These are phyloP conservation scores for Vollenhovia emeryi DNA, from an alignment of 1,140 invertebrate genomes.

Conservation along the genomic window DNA sequence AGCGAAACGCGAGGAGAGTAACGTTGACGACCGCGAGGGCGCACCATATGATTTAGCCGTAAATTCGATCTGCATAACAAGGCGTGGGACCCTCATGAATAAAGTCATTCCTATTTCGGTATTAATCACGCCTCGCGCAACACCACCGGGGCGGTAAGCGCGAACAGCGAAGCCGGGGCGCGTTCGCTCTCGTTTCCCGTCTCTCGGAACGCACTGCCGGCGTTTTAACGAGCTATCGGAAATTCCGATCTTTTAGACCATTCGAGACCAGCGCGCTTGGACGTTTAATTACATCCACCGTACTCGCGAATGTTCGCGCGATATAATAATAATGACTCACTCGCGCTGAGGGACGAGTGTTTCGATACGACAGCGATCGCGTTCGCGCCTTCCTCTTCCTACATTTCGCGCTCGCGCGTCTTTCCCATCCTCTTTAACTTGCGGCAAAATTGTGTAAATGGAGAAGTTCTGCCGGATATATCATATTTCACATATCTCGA, in stretches of 20 bases:
- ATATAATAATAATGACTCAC: slow-evolving; percentile 10
- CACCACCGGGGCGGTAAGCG: neutral
- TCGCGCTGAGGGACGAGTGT: neutral
- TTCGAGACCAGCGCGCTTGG: neutral
- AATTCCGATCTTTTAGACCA: slow-evolving; percentile 49
- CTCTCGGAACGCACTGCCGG: neutral
- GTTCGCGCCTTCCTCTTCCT: too few species aligned
- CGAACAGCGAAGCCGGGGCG: slow-evolving; percentile 42
- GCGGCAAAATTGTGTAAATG: neutral
- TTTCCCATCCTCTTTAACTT: neutral
- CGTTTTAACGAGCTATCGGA: slow-evolving; percentile 44
- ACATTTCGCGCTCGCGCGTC: neutral
- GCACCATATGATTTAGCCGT: slow-evolving; percentile 72
- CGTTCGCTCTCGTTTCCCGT: slow-evolving; percentile 4
- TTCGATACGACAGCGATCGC: neutral
- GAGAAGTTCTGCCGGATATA: neutral
- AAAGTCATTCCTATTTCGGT: slow-evolving; percentile 76
- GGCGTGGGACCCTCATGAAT: slow-evolving; percentile 70
- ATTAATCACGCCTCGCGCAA: slow-evolving; percentile 75
- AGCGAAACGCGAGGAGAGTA: slow-evolving; percentile 53
- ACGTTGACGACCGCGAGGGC: slow-evolving; percentile 60
- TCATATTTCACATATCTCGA: neutral
- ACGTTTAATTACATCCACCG: slow-evolving; percentile 39
- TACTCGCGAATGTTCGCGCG: slow-evolving; percentile 4
- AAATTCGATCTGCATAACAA: slow-evolving; percentile 78